phyloP scores from a whole-genome alignment of 1,140 invertebrate species.

The Drosophila subpulchrella region DNA sequence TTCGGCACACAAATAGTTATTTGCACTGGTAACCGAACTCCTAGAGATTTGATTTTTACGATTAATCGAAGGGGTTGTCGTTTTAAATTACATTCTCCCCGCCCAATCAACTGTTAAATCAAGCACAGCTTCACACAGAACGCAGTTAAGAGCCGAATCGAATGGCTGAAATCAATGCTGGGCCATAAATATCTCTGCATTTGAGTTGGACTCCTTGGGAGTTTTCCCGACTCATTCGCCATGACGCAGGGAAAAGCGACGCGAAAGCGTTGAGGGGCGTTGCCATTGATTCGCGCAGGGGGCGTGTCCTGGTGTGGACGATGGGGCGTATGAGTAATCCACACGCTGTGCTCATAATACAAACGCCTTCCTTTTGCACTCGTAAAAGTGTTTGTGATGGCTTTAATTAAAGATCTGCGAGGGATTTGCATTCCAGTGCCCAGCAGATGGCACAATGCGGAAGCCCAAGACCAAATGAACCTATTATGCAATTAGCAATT shows the following conservation, averaged over 20 bases:
- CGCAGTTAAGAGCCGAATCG: constrained; percentile 19
- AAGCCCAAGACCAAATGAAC: constrained; percentile 60
- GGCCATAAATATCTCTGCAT: constrained; percentile 44
- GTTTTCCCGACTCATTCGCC: constrained; percentile 37
- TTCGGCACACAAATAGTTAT: background rate
- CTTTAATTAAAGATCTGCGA: constrained; percentile 69
- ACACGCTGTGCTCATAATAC: constrained; percentile 52
- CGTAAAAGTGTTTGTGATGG: constrained; percentile 47
- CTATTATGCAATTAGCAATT: constrained; percentile 83
- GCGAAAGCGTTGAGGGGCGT: constrained; percentile 25
- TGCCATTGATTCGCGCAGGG: constrained; percentile 29
- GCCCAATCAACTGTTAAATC: constrained; percentile 14
- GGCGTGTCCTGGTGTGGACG: constrained; percentile 31
- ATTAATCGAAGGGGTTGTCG: background rate
- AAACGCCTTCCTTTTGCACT: constrained; percentile 49
- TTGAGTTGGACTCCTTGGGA: constrained; percentile 32
- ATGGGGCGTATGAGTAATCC: constrained; percentile 76
- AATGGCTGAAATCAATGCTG: constrained; percentile 36
- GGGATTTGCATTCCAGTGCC: constrained; percentile 19
- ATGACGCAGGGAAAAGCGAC: constrained; percentile 37
- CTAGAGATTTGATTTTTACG: background rate
- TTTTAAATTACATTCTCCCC: constrained; percentile 15
- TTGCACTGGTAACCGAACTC: background rate
- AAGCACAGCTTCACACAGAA: constrained; percentile 26
- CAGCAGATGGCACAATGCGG: constrained; percentile 39